Evolutionary conservation across 2,797 vertebrate species (phyloP).

Genomic region (Helarctos malayanus): DNA sequence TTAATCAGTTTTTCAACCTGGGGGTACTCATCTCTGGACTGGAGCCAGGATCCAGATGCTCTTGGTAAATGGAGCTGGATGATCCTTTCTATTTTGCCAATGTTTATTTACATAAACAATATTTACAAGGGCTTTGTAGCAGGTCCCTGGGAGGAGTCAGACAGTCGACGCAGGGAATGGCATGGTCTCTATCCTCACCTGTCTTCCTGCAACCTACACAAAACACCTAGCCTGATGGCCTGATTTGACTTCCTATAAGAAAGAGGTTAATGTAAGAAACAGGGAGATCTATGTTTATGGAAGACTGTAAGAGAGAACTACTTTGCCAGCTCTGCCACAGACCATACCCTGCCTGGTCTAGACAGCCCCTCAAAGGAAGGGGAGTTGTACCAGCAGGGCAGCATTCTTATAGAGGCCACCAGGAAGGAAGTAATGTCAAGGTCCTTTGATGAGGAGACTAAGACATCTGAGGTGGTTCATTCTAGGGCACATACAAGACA

Average conservation of each 20-base stretch:
- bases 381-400: background rate
- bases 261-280: background rate
- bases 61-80: background rate
- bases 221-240: background rate
- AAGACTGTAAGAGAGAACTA: background rate
- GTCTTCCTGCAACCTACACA: background rate
- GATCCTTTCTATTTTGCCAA: background rate
- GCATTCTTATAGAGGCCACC: background rate
- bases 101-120: background rate
- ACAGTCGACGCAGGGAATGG: background rate
- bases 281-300: background rate
- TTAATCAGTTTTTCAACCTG: background rate
- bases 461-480: background rate
- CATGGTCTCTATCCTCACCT: background rate
- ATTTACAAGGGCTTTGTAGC: background rate
- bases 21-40: background rate
- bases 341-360: background rate
- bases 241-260: background rate
- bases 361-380: background rate
- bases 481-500: background rate
- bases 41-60: background rate
- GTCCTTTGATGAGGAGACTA: background rate
- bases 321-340: background rate
- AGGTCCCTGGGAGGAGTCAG: background rate
- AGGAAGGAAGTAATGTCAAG: background rate